phyloP scores from a whole-genome alignment of 2,113 vertebrate genomes.

The Upupa epops region DNA sequence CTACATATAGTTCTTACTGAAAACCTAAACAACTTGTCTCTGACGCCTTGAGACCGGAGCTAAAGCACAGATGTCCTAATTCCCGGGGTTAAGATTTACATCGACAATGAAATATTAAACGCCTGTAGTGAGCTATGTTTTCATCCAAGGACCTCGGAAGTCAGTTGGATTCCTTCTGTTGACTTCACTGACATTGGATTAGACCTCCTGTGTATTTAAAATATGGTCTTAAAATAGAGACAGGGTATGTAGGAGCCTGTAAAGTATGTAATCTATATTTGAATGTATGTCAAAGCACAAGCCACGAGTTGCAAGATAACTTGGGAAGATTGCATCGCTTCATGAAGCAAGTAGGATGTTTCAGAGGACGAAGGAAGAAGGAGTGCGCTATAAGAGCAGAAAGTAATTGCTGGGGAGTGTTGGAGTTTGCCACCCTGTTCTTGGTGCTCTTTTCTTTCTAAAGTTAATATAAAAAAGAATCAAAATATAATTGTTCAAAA shows the following conservation, averaged over 20 bases:
- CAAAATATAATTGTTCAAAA: not conserved
- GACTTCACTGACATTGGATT: not conserved
- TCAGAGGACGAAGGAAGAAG: not conserved
- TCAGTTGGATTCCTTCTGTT: not conserved
- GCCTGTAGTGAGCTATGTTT: not conserved
- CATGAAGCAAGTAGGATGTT: not conserved
- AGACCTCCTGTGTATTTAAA: not conserved
- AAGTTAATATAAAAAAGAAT: no score
- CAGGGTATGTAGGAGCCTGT: not conserved
- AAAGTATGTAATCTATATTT: no score
- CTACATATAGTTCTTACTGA: not conserved
- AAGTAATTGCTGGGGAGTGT: not conserved
- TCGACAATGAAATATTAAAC: not conserved
- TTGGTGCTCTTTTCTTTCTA: not conserved
- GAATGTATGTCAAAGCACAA: not conserved
- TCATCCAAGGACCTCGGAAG: not conserved
- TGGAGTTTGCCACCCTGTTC: not conserved
- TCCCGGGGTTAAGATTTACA: not conserved
- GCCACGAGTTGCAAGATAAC: not conserved
- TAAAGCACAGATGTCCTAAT: conserved; percentile 3
- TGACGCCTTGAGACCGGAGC: not conserved
- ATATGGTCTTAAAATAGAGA: not conserved
- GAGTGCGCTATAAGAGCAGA: not conserved
- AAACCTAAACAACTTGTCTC: not conserved
- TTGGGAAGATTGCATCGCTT: not conserved